A percentile compares a stretch with the other conserved stretches of the same genome.
phyloP scores from a whole-genome alignment of 2,888 invertebrate genomes.

The Meta bourneti region DNA sequence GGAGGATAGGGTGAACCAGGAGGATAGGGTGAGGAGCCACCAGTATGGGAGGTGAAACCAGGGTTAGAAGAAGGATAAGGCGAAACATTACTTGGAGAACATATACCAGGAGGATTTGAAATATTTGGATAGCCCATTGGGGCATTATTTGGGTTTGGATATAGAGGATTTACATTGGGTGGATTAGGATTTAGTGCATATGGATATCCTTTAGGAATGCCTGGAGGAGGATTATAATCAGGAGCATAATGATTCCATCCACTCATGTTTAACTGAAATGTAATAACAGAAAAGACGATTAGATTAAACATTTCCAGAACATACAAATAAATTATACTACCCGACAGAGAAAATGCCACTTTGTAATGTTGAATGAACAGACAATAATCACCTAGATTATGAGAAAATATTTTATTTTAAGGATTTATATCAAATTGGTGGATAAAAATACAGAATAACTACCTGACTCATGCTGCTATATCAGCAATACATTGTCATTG shows the following conservation, averaged over 20 bases:
- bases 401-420: no score
- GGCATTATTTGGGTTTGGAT: not conserved
- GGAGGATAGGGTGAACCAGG: constrained; percentile 6
- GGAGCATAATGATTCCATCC: constrained; percentile 50
- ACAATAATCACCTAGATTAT: no score
- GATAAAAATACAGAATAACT: no score
- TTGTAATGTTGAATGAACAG: no score
- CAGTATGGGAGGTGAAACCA: not conserved
- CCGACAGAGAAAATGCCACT: no score
- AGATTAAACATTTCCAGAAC: no score
- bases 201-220: constrained; percentile 62
- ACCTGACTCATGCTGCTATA: no score
- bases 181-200: constrained; percentile 42
- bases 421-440: no score
- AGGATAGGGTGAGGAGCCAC: not conserved
- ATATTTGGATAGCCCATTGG: not conserved
- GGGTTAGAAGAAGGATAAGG: constrained; percentile 1
- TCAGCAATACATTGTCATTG: no score
- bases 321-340: no score
- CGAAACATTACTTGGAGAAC: not conserved
- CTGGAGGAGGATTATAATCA: constrained; percentile 54
- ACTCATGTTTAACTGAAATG: constrained; percentile 31
- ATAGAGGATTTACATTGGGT: constrained; percentile 40
- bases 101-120: not conserved
- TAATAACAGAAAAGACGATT: not conserved